These are phyloP conservation scores for Melanogrammus aeglefinus DNA, from an alignment of 2,797 vertebrate genomes.

Conservation along the genomic window DNA sequence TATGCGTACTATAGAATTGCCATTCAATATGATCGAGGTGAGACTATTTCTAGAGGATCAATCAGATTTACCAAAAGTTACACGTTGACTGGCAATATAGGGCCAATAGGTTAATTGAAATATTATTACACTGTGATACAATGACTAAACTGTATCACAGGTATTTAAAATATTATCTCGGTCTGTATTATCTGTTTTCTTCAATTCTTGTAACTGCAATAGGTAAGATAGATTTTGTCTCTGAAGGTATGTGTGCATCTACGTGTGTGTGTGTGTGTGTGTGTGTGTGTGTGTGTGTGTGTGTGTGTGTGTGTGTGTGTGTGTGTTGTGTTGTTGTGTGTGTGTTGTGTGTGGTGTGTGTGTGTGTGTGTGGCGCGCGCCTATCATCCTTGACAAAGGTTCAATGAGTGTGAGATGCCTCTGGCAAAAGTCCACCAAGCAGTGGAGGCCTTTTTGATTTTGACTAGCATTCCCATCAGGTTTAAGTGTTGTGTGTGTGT, in stretches of 20 bases:
- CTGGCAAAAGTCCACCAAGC: not conserved
- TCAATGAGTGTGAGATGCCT: no score
- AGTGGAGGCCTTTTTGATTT: not conserved
- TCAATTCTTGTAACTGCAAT: not conserved
- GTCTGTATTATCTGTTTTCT: not conserved
- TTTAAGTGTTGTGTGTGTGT: not conserved
- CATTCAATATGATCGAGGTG: not conserved
- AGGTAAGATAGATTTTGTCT: not conserved
- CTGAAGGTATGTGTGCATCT: no score
- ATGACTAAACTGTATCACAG: no score
- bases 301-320: constrained; percentile 16
- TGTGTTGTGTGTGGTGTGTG: constrained; percentile 30
- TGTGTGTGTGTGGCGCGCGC: constrained; percentile 36
- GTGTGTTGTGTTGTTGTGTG: no score
- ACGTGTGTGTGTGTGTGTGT: constrained; percentile 18
- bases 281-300: constrained; percentile 11
- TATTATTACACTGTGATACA: not conserved
- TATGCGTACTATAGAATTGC: not conserved
- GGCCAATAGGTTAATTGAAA: no score
- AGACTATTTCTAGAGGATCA: not conserved
- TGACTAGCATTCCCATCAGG: not conserved
- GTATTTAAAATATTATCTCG: not conserved
- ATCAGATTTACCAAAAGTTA: constrained; percentile 3
- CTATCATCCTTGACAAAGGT: constrained; percentile 4
- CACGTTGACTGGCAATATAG: not conserved